Evolutionary conservation across 2,888 invertebrate species (phyloP).

Genomic region (Smittia aterrima): DNA sequence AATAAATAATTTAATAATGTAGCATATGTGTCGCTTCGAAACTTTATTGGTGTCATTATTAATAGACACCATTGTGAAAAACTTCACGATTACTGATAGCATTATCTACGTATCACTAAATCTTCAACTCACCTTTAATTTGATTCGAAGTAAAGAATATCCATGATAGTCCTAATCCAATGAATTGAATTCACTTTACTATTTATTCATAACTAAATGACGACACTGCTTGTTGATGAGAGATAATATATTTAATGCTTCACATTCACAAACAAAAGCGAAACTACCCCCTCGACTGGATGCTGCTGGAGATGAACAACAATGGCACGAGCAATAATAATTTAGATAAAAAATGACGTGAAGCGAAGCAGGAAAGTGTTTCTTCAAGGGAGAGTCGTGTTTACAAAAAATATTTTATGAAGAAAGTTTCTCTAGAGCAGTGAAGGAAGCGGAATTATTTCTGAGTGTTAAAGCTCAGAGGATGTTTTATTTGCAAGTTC

Average conservation of each 20-base stretch:
- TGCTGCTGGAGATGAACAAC: not conserved
- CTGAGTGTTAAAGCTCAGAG: not conserved
- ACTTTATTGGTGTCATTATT: not conserved
- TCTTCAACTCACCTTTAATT: too few species aligned
- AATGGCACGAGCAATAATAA: slow-evolving; percentile 17
- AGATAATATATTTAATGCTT: not conserved
- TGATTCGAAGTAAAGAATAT: too few species aligned
- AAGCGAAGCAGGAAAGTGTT: not conserved
- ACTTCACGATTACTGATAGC: too few species aligned
- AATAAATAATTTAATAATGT: not conserved
- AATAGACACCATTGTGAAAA: not conserved
- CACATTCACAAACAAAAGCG: not conserved
- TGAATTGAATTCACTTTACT: not conserved
- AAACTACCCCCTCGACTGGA: not conserved
- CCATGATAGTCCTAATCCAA: not conserved
- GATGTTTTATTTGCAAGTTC: not conserved
- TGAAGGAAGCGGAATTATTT: not conserved
- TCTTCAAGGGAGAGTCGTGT: not conserved
- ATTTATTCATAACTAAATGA: not conserved
- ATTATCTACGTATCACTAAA: too few species aligned
- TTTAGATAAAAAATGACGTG: slow-evolving; percentile 18
- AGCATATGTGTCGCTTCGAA: too few species aligned
- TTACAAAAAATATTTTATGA: slow-evolving; percentile 7
- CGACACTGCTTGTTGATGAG: not conserved
- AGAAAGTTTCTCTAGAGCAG: slow-evolving; percentile 8